These are phyloP conservation scores for Apteryx owenii DNA, from an alignment of 2,113 vertebrate genomes.

Conservation along the genomic window DNA sequence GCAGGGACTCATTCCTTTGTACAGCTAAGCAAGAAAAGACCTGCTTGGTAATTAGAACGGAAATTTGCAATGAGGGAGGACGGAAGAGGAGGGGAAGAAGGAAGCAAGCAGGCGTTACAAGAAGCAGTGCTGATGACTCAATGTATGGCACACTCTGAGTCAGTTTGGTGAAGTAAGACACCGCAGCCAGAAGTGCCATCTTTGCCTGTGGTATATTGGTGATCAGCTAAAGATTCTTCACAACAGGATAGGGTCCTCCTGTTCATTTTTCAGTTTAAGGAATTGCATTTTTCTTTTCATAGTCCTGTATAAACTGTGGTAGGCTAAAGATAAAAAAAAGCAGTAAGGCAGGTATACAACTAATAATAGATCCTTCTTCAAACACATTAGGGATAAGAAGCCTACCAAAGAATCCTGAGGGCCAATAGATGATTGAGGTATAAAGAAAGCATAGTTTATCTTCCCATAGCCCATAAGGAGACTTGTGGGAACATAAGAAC, in stretches of 20 bases:
- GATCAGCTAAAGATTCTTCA: not conserved
- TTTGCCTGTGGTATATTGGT: not conserved
- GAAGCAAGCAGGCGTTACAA: not conserved
- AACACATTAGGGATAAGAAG: not conserved
- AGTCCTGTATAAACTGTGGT: not conserved
- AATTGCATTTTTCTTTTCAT: not conserved
- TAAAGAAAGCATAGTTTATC: not conserved
- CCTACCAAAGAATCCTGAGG: not conserved
- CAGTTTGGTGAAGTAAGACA: not conserved
- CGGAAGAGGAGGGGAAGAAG: not conserved
- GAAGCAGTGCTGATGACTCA: constrained; percentile 6
- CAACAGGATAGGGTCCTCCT: not conserved
- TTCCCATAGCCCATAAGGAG: not conserved
- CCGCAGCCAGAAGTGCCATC: not conserved
- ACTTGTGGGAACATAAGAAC: not conserved
- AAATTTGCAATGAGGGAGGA: not conserved
- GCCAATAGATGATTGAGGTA: not conserved
- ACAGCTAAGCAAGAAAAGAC: constrained; percentile 7
- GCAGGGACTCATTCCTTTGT: not conserved
- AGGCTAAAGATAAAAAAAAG: not conserved
- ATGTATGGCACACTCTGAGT: not conserved
- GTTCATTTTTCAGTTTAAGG: not conserved
- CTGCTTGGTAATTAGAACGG: not conserved
- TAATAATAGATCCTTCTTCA: not conserved
- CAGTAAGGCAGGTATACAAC: not conserved